A percentile compares a stretch with the other conserved stretches of the same genome.
Conservation (phyloP, 2,797 vertebrate genomes). For the Kryptopterus vitreolus region DNA sequence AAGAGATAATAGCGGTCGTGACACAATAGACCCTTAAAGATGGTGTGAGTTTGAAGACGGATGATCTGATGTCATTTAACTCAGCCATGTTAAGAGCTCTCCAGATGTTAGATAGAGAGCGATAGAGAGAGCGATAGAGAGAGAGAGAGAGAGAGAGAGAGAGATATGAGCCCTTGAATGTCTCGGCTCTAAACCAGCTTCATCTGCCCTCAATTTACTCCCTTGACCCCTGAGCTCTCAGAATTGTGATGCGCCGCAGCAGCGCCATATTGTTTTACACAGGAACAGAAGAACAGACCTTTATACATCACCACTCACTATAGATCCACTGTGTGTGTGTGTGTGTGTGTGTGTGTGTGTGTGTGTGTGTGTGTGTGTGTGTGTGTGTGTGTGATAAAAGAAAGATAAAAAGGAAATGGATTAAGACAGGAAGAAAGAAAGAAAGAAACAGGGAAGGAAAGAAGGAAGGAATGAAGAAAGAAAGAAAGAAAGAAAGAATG, state of each 20-base stretch:
- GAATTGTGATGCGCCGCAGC: slow-evolving; percentile 72
- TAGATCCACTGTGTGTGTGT: slow-evolving; percentile 40
- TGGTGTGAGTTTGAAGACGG: slow-evolving; percentile 38
- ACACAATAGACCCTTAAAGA: slow-evolving; percentile 47
- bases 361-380: slow-evolving; percentile 45
- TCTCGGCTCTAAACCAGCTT: slow-evolving; percentile 74
- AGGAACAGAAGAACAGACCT: slow-evolving; percentile 70
- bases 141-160: slow-evolving; percentile 4
- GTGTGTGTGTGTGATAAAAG: slow-evolving; percentile 47
- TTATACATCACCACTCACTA: slow-evolving; percentile 68
- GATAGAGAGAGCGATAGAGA: slow-evolving; percentile 15
- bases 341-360: slow-evolving; percentile 29
- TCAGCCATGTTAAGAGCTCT: slow-evolving; percentile 46
- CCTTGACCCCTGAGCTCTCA: slow-evolving; percentile 82
- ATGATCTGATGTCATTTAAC: slow-evolving; percentile 50
- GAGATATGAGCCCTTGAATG: slow-evolving; percentile 5
- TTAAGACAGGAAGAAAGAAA: too few relatives aligned
- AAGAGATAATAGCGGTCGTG: slow-evolving; percentile 46
- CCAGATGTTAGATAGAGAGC: slow-evolving; percentile 29
- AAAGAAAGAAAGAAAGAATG: too few relatives aligned
- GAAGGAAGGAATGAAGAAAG: too few relatives aligned
- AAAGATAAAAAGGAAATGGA: too few relatives aligned
- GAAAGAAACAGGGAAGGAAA: too few relatives aligned
- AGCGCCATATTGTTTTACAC: slow-evolving; percentile 76
- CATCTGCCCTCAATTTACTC: slow-evolving; percentile 97